phyloP scores from a whole-genome alignment of 2,797 vertebrate genomes.

The Sebastes flavidus region DNA sequence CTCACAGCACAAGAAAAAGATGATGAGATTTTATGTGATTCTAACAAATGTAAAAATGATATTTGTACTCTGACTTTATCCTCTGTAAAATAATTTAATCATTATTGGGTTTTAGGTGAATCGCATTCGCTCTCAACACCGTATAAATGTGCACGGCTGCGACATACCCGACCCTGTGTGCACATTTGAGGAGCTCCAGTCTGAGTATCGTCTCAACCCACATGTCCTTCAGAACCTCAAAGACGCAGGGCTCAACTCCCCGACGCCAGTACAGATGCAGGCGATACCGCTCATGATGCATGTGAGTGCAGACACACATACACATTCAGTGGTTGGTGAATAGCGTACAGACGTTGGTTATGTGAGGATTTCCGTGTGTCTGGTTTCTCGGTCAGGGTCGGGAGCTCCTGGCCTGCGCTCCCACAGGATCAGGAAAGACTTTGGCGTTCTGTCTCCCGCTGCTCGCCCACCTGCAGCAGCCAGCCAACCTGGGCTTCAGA shows the following conservation, averaged over 20 bases:
- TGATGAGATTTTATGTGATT: background rate
- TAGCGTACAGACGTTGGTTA: accelerated
- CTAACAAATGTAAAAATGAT: background rate
- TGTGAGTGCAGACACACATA: slow-evolving; percentile 72
- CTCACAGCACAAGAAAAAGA: background rate
- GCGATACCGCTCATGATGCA: slow-evolving; percentile 95
- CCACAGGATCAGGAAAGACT: slow-evolving; percentile 97
- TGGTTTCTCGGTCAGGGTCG: slow-evolving; percentile 79
- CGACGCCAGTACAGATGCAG: slow-evolving; percentile 97
- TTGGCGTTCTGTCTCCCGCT: slow-evolving; percentile 94
- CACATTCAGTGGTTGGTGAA: background rate
- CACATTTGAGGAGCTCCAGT: slow-evolving; percentile 90
- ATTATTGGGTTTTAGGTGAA: slow-evolving; percentile 83
- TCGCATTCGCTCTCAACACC: slow-evolving; percentile 86
- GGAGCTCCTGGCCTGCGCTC: slow-evolving; percentile 94
- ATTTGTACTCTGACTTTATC: background rate
- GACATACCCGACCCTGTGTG: slow-evolving; percentile 92
- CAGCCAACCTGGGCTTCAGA: slow-evolving; percentile 92
- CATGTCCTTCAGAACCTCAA: slow-evolving; percentile 88
- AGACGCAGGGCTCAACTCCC: slow-evolving; percentile 85
- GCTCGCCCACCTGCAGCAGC: slow-evolving; percentile 89
- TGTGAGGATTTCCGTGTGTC: background rate
- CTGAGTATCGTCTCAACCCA: slow-evolving; percentile 88
- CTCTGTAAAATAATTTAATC: background rate
- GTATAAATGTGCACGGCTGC: slow-evolving; percentile 90